A percentile compares a stretch with the other conserved stretches of the same genome.
Evolutionary conservation across 2,888 invertebrate genomes (phyloP).

Genomic region (Hipparchia sbordonii): DNA sequence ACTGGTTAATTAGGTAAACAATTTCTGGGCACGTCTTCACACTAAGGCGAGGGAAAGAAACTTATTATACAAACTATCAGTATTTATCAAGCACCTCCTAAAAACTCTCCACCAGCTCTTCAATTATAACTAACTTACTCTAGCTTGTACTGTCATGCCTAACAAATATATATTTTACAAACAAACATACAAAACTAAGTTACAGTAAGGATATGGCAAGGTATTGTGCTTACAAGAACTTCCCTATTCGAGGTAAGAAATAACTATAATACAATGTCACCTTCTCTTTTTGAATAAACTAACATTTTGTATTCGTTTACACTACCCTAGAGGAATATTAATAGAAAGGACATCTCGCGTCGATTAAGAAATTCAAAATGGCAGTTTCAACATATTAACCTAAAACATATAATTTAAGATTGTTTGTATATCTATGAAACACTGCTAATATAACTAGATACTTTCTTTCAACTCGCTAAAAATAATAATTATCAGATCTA

Average conservation of each 20-base stretch:
- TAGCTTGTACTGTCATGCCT: slow-evolving; percentile 73
- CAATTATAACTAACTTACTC: slow-evolving; percentile 53
- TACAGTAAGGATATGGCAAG: slow-evolving; percentile 51
- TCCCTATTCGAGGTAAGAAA: slow-evolving; percentile 23
- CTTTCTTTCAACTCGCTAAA: too few species aligned
- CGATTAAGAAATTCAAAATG: slow-evolving; percentile 9
- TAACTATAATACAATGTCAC: slow-evolving; percentile 22
- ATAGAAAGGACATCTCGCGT: background rate
- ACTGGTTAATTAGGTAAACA: too few species aligned
- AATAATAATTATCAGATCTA: too few species aligned
- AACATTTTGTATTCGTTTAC: slow-evolving; percentile 22
- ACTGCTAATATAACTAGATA: too few species aligned
- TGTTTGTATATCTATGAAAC: too few species aligned
- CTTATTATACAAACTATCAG: background rate
- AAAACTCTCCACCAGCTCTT: background rate
- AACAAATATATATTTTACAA: slow-evolving; percentile 49
- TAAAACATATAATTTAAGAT: background rate
- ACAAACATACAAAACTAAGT: slow-evolving; percentile 32
- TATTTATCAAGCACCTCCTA: background rate
- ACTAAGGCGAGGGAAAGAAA: background rate
- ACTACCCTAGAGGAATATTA: background rate
- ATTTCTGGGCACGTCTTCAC: too few species aligned
- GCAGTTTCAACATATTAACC: background rate
- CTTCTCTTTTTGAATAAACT: slow-evolving; percentile 13
- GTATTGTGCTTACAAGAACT: slow-evolving; percentile 47